Evolutionary conservation across 1,140 invertebrate species (phyloP).

Genomic region (Drosophila fuyamai): DNA sequence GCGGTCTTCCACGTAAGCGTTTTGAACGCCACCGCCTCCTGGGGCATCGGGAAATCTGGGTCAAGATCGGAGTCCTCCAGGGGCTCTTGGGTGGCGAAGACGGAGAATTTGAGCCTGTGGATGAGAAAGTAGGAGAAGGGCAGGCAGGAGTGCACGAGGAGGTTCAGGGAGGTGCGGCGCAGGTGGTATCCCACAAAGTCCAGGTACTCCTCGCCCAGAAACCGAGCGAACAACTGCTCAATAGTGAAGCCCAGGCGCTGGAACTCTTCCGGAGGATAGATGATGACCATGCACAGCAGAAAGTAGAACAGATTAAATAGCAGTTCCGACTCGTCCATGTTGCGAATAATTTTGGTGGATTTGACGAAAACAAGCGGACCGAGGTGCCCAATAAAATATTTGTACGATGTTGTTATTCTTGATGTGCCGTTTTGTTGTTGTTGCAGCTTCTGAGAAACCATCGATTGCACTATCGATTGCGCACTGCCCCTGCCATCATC

Average conservation of each 20-base stretch:
- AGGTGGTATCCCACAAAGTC: conserved; percentile 91
- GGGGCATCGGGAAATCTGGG: conserved; percentile 81
- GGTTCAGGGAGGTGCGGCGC: conserved; percentile 88
- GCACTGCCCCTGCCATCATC: not conserved
- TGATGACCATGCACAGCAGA: conserved; percentile 88
- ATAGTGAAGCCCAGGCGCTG: conserved; percentile 90
- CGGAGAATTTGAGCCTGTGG: conserved; percentile 85
- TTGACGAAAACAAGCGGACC: conserved; percentile 20
- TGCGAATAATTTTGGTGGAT: conserved; percentile 69
- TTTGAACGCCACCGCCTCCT: conserved; percentile 84
- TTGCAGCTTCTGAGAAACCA: not conserved
- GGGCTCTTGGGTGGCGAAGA: conserved; percentile 80
- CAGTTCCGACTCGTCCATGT: conserved; percentile 84
- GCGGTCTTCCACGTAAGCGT: conserved; percentile 82
- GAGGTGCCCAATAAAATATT: not conserved
- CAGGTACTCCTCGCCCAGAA: conserved; percentile 89
- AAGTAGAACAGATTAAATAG: conserved; percentile 90
- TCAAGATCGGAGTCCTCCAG: conserved; percentile 79
- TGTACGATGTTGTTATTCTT: conserved; percentile 2
- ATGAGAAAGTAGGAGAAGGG: conserved; percentile 89
- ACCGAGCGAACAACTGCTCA: conserved; percentile 87
- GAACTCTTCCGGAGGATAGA: conserved; percentile 92
- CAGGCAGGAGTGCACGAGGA: conserved; percentile 89
- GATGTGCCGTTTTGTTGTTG: conserved; percentile 4
- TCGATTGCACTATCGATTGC: not conserved